A percentile compares a stretch with the other conserved stretches of the same genome.
phyloP scores from a whole-genome alignment of 2,113 vertebrate genomes.

The Acrocephalus kingi region DNA sequence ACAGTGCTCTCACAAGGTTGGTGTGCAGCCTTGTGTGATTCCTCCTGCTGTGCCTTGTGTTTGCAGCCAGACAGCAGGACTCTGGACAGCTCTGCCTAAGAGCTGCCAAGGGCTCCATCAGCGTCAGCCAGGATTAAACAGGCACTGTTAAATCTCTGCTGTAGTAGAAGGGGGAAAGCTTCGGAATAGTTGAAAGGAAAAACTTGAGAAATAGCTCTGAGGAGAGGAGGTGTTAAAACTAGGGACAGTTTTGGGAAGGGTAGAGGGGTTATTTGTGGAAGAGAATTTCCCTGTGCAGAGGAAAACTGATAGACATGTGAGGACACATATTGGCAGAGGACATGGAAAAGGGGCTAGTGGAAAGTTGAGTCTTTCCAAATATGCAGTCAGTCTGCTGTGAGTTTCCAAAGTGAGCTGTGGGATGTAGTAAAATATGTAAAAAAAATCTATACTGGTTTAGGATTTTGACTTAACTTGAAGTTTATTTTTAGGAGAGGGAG shows the following conservation, averaged over 20 bases:
- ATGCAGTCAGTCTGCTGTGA: not conserved
- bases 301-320: not conserved
- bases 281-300: not conserved
- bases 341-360: not conserved
- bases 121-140: not conserved
- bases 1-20: not conserved
- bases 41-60: not conserved
- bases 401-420: not conserved
- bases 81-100: not conserved
- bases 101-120: not conserved
- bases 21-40: not conserved
- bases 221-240: not conserved
- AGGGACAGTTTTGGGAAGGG: not conserved
- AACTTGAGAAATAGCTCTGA: not conserved
- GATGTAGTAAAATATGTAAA: not conserved
- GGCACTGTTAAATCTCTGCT: not conserved
- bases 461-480: not conserved
- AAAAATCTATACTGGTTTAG: not conserved
- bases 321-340: not conserved
- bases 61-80: not conserved
- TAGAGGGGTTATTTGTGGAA: not conserved
- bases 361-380: not conserved
- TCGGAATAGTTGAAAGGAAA: not conserved
- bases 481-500: not conserved
- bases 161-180: not conserved